A percentile compares a stretch with the other conserved stretches of the same genome.
Evolutionary conservation across 2,888 invertebrate species (phyloP).

Genomic region (Gryllus longicercus): DNA sequence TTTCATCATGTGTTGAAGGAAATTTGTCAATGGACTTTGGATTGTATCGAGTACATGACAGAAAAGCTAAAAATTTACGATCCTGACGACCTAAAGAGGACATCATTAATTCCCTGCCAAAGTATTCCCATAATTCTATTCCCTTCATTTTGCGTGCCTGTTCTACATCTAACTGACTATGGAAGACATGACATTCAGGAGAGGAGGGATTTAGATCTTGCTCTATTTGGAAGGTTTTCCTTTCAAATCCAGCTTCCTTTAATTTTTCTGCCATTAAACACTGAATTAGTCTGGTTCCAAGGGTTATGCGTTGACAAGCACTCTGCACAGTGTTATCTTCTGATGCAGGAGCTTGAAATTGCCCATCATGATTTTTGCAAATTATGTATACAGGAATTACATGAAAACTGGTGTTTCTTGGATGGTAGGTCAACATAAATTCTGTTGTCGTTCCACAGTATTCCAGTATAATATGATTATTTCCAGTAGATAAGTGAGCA

Average conservation of each 20-base stretch:
- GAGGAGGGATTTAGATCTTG: conserved; percentile 55
- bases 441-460: conserved; percentile 53
- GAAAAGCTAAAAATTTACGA: conserved; percentile 83
- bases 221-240: conserved; percentile 79
- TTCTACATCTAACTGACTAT: conserved; percentile 65
- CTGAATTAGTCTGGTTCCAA: conserved; percentile 79
- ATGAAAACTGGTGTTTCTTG: conserved; percentile 56
- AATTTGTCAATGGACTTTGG: conserved; percentile 47
- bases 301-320: conserved; percentile 70
- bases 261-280: conserved; percentile 84
- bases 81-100: conserved; percentile 61
- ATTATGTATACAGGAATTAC: conserved; percentile 81
- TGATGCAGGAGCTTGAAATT: conserved; percentile 64
- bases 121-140: conserved; percentile 76
- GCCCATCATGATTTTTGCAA: conserved; percentile 74
- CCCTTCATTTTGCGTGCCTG: conserved; percentile 71
- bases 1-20: conserved; percentile 65
- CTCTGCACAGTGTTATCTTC: conserved; percentile 65
- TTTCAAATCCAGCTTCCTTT: conserved; percentile 68
- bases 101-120: conserved; percentile 80
- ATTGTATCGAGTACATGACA: conserved; percentile 79
- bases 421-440: conserved; percentile 56
- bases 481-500: conserved; percentile 59
- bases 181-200: conserved; percentile 65
- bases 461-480: conserved; percentile 60